Percentiles rank a stretch among this genome's conserved stretches.
These are phyloP conservation scores for Proterorhinus semilunaris DNA, from an alignment of 2,113 vertebrate species.

Conservation along the genomic window DNA sequence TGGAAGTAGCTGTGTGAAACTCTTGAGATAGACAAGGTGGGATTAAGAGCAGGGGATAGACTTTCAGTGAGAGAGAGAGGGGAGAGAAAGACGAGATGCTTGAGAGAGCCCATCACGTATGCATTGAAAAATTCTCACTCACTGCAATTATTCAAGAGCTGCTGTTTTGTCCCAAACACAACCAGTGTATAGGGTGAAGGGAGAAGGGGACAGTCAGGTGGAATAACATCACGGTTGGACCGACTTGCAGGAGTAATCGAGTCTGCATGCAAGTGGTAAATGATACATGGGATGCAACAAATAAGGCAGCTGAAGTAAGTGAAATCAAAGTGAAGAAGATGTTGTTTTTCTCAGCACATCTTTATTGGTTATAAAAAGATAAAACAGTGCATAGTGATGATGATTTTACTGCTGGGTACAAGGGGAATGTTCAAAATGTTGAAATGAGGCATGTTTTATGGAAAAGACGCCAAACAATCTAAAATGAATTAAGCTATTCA, in stretches of 20 bases:
- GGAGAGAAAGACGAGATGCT: conserved; percentile 47
- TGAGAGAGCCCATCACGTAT: conserved; percentile 76
- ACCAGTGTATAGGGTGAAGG: conserved; percentile 42
- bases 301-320: conserved; percentile 16
- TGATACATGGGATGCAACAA: conserved; percentile 23
- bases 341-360: background rate
- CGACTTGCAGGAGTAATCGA: conserved; percentile 18
- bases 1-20: conserved; percentile 43
- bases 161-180: conserved; percentile 60
- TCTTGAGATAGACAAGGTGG: conserved; percentile 65
- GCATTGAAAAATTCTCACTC: conserved; percentile 79
- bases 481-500: too few species aligned
- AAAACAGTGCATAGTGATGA: too few species aligned
- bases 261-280: conserved; percentile 26
- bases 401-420: too few species aligned
- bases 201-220: conserved; percentile 50
- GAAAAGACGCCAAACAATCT: too few species aligned
- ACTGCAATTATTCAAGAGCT: conserved; percentile 80
- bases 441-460: too few species aligned
- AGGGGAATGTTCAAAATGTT: too few species aligned
- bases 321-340: background rate
- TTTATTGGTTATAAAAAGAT: too few species aligned
- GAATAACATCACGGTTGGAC: conserved; percentile 57
- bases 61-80: conserved; percentile 58
- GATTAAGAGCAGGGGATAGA: conserved; percentile 70